These are phyloP conservation scores for Lerema accius DNA, from an alignment of 1,140 invertebrate species.

Conservation along the genomic window DNA sequence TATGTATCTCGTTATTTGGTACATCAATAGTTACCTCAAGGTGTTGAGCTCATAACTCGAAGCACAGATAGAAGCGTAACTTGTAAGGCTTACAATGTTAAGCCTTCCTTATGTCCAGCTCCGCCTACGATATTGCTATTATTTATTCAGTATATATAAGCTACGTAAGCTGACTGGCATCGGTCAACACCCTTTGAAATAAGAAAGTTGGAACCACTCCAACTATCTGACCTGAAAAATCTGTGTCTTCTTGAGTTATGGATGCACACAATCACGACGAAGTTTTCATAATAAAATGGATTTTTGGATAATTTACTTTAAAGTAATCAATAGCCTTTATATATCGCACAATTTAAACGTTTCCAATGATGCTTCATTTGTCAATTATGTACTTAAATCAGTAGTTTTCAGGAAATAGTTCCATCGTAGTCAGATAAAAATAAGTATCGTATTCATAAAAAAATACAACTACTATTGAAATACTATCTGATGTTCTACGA, in stretches of 20 bases:
- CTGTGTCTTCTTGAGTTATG: slow-evolving; percentile 6
- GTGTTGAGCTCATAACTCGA: not conserved
- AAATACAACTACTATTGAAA: too few relatives aligned
- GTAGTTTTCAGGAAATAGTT: too few relatives aligned
- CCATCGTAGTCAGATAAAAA: too few relatives aligned
- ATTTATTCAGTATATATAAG: not conserved
- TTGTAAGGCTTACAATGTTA: not conserved
- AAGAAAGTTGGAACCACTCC: slow-evolving; percentile 14
- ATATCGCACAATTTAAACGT: too few relatives aligned
- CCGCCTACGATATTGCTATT: not conserved
- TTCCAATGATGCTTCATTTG: too few relatives aligned
- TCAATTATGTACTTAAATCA: too few relatives aligned
- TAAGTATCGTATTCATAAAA: too few relatives aligned
- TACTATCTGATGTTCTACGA: too few relatives aligned
- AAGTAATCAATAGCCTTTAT: too few relatives aligned
- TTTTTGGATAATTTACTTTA: not conserved
- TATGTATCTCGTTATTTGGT: too few relatives aligned
- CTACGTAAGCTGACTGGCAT: slow-evolving; percentile 4
- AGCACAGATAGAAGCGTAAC: not conserved
- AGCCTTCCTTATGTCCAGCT: not conserved
- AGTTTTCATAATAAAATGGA: not conserved
- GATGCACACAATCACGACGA: slow-evolving; percentile 1
- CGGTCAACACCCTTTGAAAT: slow-evolving; percentile 18
- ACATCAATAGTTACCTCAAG: not conserved
- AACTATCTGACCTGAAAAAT: slow-evolving; percentile 18